Evolutionary conservation across 53 echinoderm and acorn worm species (phyloP).

Genomic region (Echinarachnius parma): DNA sequence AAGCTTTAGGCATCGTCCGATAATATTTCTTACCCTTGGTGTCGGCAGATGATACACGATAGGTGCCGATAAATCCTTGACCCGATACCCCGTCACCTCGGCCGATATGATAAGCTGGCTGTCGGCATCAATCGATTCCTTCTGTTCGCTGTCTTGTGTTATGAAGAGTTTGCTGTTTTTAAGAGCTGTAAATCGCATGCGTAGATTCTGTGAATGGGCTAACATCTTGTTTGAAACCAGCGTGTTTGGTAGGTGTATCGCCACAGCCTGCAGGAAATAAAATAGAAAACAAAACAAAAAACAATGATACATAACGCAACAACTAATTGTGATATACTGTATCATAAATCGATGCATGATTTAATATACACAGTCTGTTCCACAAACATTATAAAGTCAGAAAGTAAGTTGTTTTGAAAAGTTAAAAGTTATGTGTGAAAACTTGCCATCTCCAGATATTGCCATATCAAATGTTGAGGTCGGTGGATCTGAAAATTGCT

Average conservation of each 20-base stretch:
- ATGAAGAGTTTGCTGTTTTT: slow-evolving; percentile 42
- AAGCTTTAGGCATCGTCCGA: background rate
- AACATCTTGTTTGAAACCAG: background rate
- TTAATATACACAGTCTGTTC: background rate
- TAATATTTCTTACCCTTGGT: slow-evolving; percentile 20
- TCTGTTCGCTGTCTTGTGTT: background rate
- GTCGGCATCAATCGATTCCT: background rate
- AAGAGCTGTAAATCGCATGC: slow-evolving; percentile 38
- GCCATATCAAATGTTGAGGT: no score
- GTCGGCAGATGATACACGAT: slow-evolving; percentile 24
- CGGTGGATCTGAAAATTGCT: no score
- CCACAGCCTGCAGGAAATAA: background rate
- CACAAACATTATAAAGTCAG: no score
- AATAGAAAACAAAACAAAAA: no score
- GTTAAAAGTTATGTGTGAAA: no score
- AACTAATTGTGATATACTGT: background rate
- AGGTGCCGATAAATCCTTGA: slow-evolving; percentile 15
- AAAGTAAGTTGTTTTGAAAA: no score
- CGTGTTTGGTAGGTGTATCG: slow-evolving; percentile 14
- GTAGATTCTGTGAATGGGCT: slow-evolving; percentile 2
- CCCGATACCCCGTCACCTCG: slow-evolving; percentile 17
- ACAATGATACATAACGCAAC: background rate
- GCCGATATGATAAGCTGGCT: slow-evolving; percentile 40
- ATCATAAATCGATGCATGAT: background rate
- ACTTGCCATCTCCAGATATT: no score